These are phyloP conservation scores for Sebastolobus alascanus DNA, from an alignment of 2,797 vertebrate genomes.

Conservation along the genomic window DNA sequence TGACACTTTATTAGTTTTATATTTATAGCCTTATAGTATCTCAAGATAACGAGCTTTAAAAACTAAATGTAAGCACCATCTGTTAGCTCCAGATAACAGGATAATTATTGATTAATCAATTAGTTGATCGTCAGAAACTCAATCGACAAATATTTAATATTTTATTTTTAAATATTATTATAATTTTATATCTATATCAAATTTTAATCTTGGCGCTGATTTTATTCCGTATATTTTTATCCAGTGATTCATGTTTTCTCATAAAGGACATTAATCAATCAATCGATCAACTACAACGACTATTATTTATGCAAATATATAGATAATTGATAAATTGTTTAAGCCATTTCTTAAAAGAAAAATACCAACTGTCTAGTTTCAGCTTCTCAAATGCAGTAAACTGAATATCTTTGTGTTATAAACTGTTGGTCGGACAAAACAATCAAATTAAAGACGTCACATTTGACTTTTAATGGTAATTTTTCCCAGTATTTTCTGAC, in stretches of 20 bases:
- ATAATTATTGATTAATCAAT: too few relatives aligned
- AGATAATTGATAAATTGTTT: neutral
- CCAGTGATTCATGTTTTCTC: neutral
- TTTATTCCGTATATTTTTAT: neutral
- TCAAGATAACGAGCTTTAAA: neutral
- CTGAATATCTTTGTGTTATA: neutral
- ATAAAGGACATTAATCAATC: neutral
- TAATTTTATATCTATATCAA: too few relatives aligned
- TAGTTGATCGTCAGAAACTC: too few relatives aligned
- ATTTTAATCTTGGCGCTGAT: too few relatives aligned
- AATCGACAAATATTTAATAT: too few relatives aligned
- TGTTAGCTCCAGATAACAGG: too few relatives aligned
- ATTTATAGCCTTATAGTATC: neutral
- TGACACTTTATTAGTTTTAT: neutral
- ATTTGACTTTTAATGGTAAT: neutral
- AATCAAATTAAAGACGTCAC: neutral
- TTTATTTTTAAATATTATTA: too few relatives aligned
- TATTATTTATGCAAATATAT: neutral
- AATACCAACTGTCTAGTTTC: too few relatives aligned
- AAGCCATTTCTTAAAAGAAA: neutral
- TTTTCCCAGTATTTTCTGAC: neutral
- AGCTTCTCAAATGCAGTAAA: neutral
- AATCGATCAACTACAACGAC: neutral
- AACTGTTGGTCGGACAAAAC: neutral
- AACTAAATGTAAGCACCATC: too few relatives aligned